Percentiles rank a stretch among this genome's conserved stretches.
Conservation (phyloP, 1,140 invertebrate genomes). For the Magallana gigas region DNA sequence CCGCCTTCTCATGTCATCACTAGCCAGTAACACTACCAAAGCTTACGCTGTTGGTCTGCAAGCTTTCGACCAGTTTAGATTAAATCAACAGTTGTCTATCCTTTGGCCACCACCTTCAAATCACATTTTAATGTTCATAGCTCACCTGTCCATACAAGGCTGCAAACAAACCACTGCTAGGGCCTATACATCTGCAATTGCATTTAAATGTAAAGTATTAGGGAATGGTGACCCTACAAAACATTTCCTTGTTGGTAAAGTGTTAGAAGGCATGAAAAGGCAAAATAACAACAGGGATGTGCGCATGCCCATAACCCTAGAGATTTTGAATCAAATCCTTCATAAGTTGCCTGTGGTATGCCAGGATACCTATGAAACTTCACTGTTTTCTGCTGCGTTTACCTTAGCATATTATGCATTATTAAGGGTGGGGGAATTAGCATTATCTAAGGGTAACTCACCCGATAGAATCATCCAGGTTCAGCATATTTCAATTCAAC, state of each 20-base stretch:
- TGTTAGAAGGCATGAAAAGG: conserved; percentile 38
- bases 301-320: conserved; percentile 33
- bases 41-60: no score
- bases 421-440: conserved; percentile 34
- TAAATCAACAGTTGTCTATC: not conserved
- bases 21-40: conserved; percentile 16
- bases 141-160: conserved; percentile 16
- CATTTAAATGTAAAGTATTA: conserved; percentile 33
- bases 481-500: not conserved
- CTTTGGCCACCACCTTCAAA: conserved; percentile 38
- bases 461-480: not conserved
- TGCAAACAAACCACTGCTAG: conserved; percentile 22
- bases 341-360: not conserved
- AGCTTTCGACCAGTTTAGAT: conserved; percentile 9
- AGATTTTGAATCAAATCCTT: conserved; percentile 31
- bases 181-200: conserved; percentile 36
- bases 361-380: conserved; percentile 19
- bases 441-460: not conserved
- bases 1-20: conserved; percentile 27
- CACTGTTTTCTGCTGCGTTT: conserved; percentile 39
- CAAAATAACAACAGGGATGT: not conserved
- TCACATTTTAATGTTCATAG: conserved; percentile 40
- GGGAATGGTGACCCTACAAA: not conserved
- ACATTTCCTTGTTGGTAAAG: conserved; percentile 42
- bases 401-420: conserved; percentile 30